A percentile compares a stretch with the other conserved stretches of the same genome.
These are phyloP conservation scores for Xiphorhynchus erythropygius DNA, from an alignment of 2,797 vertebrate species.

Conservation along the genomic window DNA sequence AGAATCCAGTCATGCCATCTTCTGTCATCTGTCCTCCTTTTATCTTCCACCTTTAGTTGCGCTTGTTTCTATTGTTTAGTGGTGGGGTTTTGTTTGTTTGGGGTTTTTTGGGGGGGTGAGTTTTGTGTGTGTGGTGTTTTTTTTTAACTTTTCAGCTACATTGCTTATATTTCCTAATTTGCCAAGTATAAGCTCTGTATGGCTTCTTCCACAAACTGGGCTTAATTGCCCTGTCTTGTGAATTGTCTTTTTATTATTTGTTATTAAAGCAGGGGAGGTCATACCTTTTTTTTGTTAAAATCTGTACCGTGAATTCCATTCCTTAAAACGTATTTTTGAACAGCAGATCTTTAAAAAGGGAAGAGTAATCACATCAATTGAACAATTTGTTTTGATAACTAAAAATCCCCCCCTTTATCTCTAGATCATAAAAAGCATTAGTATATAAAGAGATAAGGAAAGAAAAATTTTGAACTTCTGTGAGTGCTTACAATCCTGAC, in stretches of 20 bases:
- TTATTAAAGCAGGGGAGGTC: not conserved
- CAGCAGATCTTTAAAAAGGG: not conserved
- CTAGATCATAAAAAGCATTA: not conserved
- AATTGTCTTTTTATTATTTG: not conserved
- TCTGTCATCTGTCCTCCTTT: not conserved
- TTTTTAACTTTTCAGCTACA: not conserved
- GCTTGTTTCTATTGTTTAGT: not conserved
- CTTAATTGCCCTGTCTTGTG: not conserved
- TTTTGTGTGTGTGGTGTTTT: not conserved
- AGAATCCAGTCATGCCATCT: not conserved
- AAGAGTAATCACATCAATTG: not conserved
- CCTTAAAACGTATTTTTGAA: not conserved
- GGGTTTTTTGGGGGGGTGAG: not conserved
- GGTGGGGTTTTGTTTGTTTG: rapidly evolving
- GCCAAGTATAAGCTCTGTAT: not conserved
- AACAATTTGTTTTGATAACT: not conserved
- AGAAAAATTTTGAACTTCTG: not conserved
- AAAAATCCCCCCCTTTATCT: not conserved
- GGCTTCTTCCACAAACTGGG: not conserved
- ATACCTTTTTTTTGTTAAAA: not conserved
- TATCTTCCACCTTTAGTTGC: not conserved
- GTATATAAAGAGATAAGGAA: not conserved
- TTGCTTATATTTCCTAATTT: not conserved
- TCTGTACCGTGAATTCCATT: not conserved
- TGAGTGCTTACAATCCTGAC: not conserved